Evolutionary conservation across 1,140 invertebrate genomes (phyloP), one percentile per base, ranked within the genome.

Genomic region (Heliconius nattereri): DNA sequence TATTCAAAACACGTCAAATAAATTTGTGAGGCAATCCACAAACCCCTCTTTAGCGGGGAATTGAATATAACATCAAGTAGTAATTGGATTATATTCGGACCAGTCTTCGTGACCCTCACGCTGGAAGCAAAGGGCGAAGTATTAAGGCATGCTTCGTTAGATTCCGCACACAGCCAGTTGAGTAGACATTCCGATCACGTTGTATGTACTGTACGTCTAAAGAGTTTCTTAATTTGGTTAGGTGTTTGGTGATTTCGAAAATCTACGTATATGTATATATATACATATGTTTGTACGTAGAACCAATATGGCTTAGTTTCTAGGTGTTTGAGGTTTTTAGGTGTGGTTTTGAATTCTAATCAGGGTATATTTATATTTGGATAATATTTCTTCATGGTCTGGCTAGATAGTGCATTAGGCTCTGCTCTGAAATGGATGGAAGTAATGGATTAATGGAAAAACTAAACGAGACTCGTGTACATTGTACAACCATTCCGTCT

Each of bases 101-200:
- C 60, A 66, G 60, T 66, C 60, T 66, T 3, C 60, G 60, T 66
- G 60, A 66, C 60, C 60, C 60, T 66, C 13, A 29, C 60, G 60
- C 26, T 26, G 60, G 23, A 23, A 66, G 60, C 60, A 66, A 66
- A 66, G 60, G 60, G 60, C 60, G 60, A 66, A 66, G 60, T 66
- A 66, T 66, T 66, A 66, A 29, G 60, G 26, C 26, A 66, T 66
- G 60, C 60, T 66, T 66, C 60, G 60, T 66, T 66, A 66, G 60
- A 13, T 66, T 26, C 57, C 57, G 57, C 60, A 29, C 60, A 66
- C 60, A 66, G 60, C 5, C 60, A 5, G 3, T 66, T 16, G 3
- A 26, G 23, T 60, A 60, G 60, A 66, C 9, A 66, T 66, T 66
- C 60, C 60, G 29, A 66, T 66, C 60, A 66, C 60, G 60, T 66